Base-by-base conservation (phyloP, 1,140 invertebrate genomes). In the Piezodorus guildinii region DNA sequence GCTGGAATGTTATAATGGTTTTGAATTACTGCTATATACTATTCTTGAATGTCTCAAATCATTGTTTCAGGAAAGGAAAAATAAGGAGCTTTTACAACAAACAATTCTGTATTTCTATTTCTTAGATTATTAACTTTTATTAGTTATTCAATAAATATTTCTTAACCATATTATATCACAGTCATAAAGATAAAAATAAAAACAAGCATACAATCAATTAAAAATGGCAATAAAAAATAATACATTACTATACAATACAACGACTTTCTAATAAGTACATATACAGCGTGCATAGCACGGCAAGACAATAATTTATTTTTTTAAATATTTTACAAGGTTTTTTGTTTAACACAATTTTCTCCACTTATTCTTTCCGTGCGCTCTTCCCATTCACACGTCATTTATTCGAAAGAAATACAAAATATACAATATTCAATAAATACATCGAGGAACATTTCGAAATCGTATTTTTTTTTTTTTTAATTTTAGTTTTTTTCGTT, bases 91-190 rank as follows among this genome's bases (percentile, higher is more conserved):
- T 39, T 39, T 12, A 4, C 2, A 10, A 10, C 6, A 5, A 39
- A 39, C 6, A 39, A 39, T 39, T 39, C 34, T 39, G 34, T 12
- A 39, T 39, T 49, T 49, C 21, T 19, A 49, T 21, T 19, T 49
- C 46, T 49, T 49, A 49, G n/a, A 49, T 21, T 49, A n/a, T n/a
- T 49, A 49, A 19, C 46, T 56, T 56, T 56, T 56, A 56, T 56
- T 56, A 56, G 52, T 56, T 19, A 16, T 56, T 56, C 52, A 56
- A 56, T 56, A 56, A 56, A 56, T 56, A 56, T 56, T 56, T 56
- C 52, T 23, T 56, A 56, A 23, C 9, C 9, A 56, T 25, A 56
- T 56, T 56, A 56, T 56, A 56, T 56, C 52, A 56, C 52, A 56
- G 52, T 56, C 52, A 56, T 56, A 56, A 56, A 56, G 52, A 56